Evolutionary conservation across 1,140 invertebrate genomes (phyloP), one percentile per base, ranked within the genome.

Genomic region (Bombus consobrinus): DNA sequence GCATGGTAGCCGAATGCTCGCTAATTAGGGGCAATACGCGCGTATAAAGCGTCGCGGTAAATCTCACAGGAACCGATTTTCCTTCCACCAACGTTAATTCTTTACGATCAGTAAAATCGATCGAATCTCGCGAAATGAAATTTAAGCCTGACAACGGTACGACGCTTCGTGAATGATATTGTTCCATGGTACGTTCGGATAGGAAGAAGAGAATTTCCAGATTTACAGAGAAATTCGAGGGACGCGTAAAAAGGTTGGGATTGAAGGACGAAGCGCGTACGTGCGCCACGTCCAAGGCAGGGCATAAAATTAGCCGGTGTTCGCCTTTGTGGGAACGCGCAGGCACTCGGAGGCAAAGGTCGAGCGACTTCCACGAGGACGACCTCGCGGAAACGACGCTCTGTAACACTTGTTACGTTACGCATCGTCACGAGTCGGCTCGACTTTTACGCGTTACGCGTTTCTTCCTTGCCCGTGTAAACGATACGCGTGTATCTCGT

Each of bases 291-390:
- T 72, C 2, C 12, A 43, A 86, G 85, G 82, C 79, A 78, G 82
- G 87, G 80, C 85, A 85, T 90, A 89, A 91, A 90, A 71, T 91
- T 87, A 90, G 64, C 79, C 80, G 64, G 76, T 83, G 74, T 84
- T 75, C 87, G 90, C 74, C 66, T 92, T 92, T 91, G 89, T 92
- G 91, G 89, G 83, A 91, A 92, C 86, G 91, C 89, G 83, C 79
- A 89, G 89, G 89, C 89, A 90, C 87, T 32, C 66, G 37, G 79
- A 76, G 91, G 86, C 88, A 89, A 59, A 84, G 88, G 90, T 92
- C 90, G 91, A 93, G 86, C 77, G 91, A 92, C 89, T 91, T 90
- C 85, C 77, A 88, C 86, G 84, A 79, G 66, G 83, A 88, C 88
- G 89, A 92, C 90, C 91, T 89, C 57, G 78, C 53, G 79, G 78